Evolutionary conservation across 2,888 invertebrate genomes (phyloP), one percentile per base, ranked within the genome.

Genomic region (Epirrita christyi): DNA sequence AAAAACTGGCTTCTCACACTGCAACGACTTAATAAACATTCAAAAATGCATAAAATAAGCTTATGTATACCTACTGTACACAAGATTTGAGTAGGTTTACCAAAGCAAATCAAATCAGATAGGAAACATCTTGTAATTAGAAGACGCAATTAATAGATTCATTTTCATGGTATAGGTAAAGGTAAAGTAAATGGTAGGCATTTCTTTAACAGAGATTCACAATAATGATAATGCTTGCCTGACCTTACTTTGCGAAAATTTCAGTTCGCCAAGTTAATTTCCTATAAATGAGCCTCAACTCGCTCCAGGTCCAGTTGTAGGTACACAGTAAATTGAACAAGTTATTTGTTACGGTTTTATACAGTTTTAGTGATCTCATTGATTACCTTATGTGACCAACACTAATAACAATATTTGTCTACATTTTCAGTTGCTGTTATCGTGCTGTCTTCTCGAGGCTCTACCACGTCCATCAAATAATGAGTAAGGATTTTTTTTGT

Each of bases 401-500:
- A 32, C 4, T 21, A 41, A 41, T 14, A 9, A 52, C 27, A 40
- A 21, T 40, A 7, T 9, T 21, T 27, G 10, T 10, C 5, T 43
- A 7, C 13, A 15, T 53, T 14, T 88, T 47, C 85, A 89, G 89
- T 48, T 86, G 65, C 68, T 87, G 71, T 41, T 79, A 6, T 69
- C 76, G 2, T 76, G 73, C 57, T 71, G 70, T 29, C 59, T 78
- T 6, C 55, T 79, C 10, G 80, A 82, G 51, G 83, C 79, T 3
- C 72, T 81, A 7, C 73, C 86, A 11, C 74, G 74, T 40, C 87
- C 88, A 10, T 77, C 84, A 58, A 80, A 76, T 55, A 80, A 80
- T 67, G 87, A 87, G 87, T 86, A 76, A 85, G 86, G 77, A 54
- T 42, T 2, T 11, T n/a, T 8, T n/a, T 44, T 29, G 14, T 4